Base-by-base conservation (phyloP, 2,113 vertebrate genomes). In the Triplophysa dalaica region DNA sequence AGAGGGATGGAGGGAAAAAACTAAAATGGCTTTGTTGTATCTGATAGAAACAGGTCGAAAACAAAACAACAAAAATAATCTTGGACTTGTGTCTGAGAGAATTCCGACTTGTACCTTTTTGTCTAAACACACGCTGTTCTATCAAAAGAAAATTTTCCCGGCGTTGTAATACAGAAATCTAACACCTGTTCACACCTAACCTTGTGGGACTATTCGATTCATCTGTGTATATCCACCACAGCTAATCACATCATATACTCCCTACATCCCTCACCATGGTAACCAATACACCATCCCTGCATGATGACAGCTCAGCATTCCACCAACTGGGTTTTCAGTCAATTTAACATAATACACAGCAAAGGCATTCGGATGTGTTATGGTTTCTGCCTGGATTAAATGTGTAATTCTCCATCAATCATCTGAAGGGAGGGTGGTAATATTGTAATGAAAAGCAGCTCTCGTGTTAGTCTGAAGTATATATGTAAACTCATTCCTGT, bases 401-500 rank as follows among this genome's bases (percentile, higher is more conserved):
- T 38, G 12, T 45, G 67, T 61, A 21, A 72, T n/a, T 58, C 60
- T 73, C 54, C 13, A 50, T 77, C 54, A 63, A 10, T 68, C 54
- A 58, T 58, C 24, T 43, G 60, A 77, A 41, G 56, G 22, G n/a
- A 26, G 38, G 11, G 77, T 22, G 58, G 43, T 68, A 74, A 77
- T 82, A 79, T 43, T 58, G 60, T 61, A 80, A 75, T 81, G 66
- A 66, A 82, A 78, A 62, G 77, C 41, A 29, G 24, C 67, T 66
- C 69, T 70, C 29, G 75, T 65, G 78, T 45, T 65, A 66, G 75
- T 22, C 58, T 65, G 26, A 58, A 65, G 54, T 16, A 56, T 65
- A 50, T 73, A 58, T 58, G 66, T 52, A 63, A 65, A 78, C 89
- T 87, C 50, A 88, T 89, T 87, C 83, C 75, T 77, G 83, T 89